Evolutionary conservation across 1,140 invertebrate genomes (phyloP), one percentile per base, ranked within the genome.

Genomic region (Dendrolimus punctatus): DNA sequence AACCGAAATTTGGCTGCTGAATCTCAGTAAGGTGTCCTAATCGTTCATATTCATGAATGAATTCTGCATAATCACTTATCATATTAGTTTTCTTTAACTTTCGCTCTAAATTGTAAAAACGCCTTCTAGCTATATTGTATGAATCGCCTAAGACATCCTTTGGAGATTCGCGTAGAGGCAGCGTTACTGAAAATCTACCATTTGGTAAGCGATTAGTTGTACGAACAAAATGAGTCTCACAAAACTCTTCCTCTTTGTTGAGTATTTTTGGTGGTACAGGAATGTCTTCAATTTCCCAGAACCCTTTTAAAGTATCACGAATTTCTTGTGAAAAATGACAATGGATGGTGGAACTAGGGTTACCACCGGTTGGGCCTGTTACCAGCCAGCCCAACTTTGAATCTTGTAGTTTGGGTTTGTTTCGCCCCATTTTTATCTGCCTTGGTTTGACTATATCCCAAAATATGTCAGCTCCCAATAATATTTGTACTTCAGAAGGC

Each of bases 251-350:
- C 8, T 23, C 46, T 8, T 36, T 47, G 8, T 10, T 5, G 36
- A 47, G 38, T 37, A 23, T 47, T 37, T 47, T 47, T 8, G 8
- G 6, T n/a, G 8, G 6, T 23, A 37, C 8, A 8, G 46, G 46
- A 47, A 47, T 23, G 5, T 47, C 46, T 37, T 47, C 46, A 47
- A 47, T 47, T 37, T 47, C 46, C 46, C 46, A 47, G 38, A 47
- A 47, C 36, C 10, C 5, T 5, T 5, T 4, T 23, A 47, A 37
- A 10, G 10, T 36, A 36, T 47, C 46, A 47, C 36, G 5, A 5
- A 47, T 47, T 4, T 47, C 8, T 36, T 37, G n/a, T 10, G 46
- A 47, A 37, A 47, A 47, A 47, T 47, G n/a, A 47, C 10, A 47
- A 47, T 6, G 6, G 44, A 23, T 45, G 8, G 8, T 45, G 36